phyloP scores from a whole-genome alignment of 1,140 invertebrate genomes.

The Megalopta genalis region DNA sequence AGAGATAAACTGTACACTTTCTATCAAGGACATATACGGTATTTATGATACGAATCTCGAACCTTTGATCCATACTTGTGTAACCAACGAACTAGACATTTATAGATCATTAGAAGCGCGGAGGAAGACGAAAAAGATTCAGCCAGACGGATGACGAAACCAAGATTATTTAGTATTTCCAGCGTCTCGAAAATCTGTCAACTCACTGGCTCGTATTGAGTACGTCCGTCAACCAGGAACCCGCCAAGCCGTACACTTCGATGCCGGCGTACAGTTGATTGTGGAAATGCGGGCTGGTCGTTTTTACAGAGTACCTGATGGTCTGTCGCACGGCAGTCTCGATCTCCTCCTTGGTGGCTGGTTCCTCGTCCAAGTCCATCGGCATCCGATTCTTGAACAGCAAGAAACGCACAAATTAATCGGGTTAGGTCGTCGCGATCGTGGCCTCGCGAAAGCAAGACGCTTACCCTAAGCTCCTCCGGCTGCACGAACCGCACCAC shows the following conservation, averaged over 20 bases:
- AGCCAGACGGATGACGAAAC: too few relatives aligned
- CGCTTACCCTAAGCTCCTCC: slow-evolving; percentile 70
- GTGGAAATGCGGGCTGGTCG: slow-evolving; percentile 85
- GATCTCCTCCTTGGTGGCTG: slow-evolving; percentile 79
- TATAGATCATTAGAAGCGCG: too few relatives aligned
- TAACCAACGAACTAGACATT: too few relatives aligned
- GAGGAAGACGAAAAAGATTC: too few relatives aligned
- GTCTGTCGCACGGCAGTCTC: slow-evolving; percentile 81
- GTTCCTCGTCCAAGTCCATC: slow-evolving; percentile 78
- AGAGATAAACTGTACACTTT: too few relatives aligned
- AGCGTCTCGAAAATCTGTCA: background rate
- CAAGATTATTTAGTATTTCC: background rate
- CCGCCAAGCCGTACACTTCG: slow-evolving; percentile 87
- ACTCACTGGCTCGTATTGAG: slow-evolving; percentile 89
- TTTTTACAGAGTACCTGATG: slow-evolving; percentile 86
- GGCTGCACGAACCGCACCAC: slow-evolving; percentile 77
- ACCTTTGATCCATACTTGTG: too few relatives aligned
- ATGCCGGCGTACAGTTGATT: slow-evolving; percentile 89
- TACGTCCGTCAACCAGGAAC: slow-evolving; percentile 86
- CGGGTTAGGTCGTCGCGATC: background rate
- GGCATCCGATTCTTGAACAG: slow-evolving; percentile 77
- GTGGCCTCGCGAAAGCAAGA: background rate
- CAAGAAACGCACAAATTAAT: background rate
- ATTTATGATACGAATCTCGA: too few relatives aligned
- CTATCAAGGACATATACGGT: too few relatives aligned